Conservation (phyloP, 2,113 vertebrate species). For the Polyodon spathula region DNA sequence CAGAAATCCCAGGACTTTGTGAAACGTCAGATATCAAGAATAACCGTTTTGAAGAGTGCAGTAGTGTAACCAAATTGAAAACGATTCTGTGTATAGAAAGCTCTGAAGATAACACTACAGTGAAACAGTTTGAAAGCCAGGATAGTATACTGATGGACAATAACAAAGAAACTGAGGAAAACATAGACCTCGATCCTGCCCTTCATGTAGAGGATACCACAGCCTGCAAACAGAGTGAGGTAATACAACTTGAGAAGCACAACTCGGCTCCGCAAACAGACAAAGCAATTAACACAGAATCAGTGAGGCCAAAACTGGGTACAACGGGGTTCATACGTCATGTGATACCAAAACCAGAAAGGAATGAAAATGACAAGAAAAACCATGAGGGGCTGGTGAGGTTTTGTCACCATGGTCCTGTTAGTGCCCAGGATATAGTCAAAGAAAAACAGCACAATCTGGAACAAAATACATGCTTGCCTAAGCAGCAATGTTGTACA, state of each 20-base stretch:
- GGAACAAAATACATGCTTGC: background rate
- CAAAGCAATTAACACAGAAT: constrained; percentile 17
- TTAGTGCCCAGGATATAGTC: constrained; percentile 35
- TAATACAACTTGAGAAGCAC: background rate
- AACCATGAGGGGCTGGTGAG: constrained; percentile 27
- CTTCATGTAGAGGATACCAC: no score
- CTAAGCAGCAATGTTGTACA: background rate
- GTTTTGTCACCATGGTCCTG: constrained; percentile 37
- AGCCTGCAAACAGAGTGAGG: no score
- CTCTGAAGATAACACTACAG: background rate
- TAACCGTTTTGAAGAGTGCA: background rate
- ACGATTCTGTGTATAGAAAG: background rate
- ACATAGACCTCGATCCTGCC: no score
- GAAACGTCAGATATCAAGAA: background rate
- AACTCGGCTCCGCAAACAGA: background rate
- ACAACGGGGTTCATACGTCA: constrained; percentile 33
- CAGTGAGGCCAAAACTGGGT: constrained; percentile 27
- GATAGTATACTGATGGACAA: background rate
- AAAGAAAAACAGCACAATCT: constrained; percentile 18
- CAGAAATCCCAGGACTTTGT: background rate
- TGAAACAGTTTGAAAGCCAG: background rate
- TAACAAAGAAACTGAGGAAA: no score
- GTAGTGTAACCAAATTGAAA: background rate
- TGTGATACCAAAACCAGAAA: constrained; percentile 24
- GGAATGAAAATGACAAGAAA: constrained; percentile 18